These are phyloP conservation scores for Trachops cirrhosus DNA, from an alignment of 2,797 vertebrate genomes.

Conservation along the genomic window DNA sequence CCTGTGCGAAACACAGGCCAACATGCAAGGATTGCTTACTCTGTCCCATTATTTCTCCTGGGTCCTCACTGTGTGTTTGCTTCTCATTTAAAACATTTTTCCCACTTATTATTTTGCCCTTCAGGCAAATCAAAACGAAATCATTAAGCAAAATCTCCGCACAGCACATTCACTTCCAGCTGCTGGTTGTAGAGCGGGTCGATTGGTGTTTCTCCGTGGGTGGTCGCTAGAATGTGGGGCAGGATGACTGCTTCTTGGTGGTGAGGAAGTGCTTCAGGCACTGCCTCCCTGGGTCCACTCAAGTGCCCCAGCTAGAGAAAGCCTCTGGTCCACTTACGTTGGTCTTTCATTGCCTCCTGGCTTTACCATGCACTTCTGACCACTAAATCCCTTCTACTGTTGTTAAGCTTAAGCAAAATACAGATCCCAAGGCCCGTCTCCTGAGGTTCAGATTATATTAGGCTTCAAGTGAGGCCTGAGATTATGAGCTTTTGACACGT, in stretches of 20 bases:
- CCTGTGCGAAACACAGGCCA: conserved; percentile 7
- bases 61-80: background rate
- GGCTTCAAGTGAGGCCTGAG: background rate
- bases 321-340: background rate
- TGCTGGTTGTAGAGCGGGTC: background rate
- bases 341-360: background rate
- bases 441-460: background rate
- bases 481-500: background rate
- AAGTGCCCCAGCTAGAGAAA: background rate
- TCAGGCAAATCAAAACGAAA: background rate
- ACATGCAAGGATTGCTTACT: background rate
- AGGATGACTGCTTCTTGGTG: background rate
- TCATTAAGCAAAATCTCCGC: background rate
- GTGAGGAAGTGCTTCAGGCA: background rate
- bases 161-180: background rate
- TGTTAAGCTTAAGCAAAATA: background rate
- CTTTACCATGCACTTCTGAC: background rate
- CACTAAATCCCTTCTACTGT: background rate
- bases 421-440: background rate
- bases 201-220: background rate
- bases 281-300: background rate
- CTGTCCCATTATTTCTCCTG: background rate
- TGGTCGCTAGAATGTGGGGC: background rate
- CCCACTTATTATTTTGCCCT: background rate
- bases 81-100: background rate